Evolutionary conservation across 1,140 invertebrate genomes (phyloP).

Genomic region (Drosophila pruinosa): DNA sequence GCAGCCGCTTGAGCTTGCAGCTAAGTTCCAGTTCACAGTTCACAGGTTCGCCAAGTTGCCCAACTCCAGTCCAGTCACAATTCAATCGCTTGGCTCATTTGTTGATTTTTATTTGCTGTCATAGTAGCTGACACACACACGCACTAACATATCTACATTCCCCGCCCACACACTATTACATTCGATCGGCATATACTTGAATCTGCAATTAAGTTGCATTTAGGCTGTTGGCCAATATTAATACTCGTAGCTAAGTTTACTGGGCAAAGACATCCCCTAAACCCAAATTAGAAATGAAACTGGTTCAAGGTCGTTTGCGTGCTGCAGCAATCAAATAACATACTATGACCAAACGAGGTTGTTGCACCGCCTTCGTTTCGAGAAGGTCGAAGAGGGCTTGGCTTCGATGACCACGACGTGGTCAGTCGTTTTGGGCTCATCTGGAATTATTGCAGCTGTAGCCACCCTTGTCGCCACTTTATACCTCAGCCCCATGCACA

Average conservation of each 20-base stretch:
- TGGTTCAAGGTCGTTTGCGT: constrained; percentile 68
- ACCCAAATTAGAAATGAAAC: constrained; percentile 67
- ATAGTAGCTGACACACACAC: constrained; percentile 37
- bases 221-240: constrained; percentile 55
- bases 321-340: constrained; percentile 25
- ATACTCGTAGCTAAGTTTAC: constrained; percentile 28
- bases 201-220: constrained; percentile 61
- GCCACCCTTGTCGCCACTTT: not conserved
- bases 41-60: not conserved
- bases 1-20: constrained; percentile 32
- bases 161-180: not conserved
- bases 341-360: constrained; percentile 65
- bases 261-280: constrained; percentile 33
- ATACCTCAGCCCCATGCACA: not conserved
- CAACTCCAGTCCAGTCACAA: not conserved
- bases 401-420: not conserved
- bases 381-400: constrained; percentile 3
- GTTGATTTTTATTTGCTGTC: constrained; percentile 78
- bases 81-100: constrained; percentile 66
- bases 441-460: not conserved
- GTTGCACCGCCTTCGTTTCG: constrained; percentile 59
- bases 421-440: constrained; percentile 42
- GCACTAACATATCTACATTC: constrained; percentile 2
- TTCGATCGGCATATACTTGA: constrained; percentile 15
- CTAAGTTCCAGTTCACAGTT: constrained; percentile 16